phyloP scores from a whole-genome alignment of 2,888 invertebrate species.

The Dione vanillae region DNA sequence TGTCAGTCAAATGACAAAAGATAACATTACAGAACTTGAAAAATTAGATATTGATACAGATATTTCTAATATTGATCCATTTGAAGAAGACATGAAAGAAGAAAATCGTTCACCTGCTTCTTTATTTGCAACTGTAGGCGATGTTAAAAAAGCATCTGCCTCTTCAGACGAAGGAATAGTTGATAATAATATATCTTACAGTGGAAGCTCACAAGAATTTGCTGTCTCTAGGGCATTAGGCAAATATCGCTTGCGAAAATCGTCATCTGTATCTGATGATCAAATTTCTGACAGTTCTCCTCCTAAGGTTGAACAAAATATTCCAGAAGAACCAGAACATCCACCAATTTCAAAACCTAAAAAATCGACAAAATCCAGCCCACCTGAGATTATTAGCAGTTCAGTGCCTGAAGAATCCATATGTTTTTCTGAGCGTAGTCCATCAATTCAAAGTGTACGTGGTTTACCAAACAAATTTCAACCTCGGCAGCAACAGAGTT shows the following conservation, averaged over 20 bases:
- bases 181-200: slow-evolving; percentile 82
- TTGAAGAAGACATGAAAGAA: slow-evolving; percentile 86
- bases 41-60: slow-evolving; percentile 85
- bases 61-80: slow-evolving; percentile 83
- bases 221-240: slow-evolving; percentile 92
- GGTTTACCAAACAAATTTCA: slow-evolving; percentile 85
- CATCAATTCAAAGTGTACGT: slow-evolving; percentile 85
- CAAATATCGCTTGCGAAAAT: slow-evolving; percentile 90
- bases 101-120: slow-evolving; percentile 86
- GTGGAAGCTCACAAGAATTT: slow-evolving; percentile 91
- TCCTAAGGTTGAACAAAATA: slow-evolving; percentile 64
- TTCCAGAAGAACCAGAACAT: slow-evolving; percentile 58
- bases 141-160: slow-evolving; percentile 86
- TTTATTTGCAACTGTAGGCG: slow-evolving; percentile 90
- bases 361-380: slow-evolving; percentile 62
- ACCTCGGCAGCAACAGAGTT: slow-evolving; percentile 89
- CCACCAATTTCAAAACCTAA: slow-evolving; percentile 64
- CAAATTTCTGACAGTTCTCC: slow-evolving; percentile 83
- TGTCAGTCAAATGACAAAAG: slow-evolving; percentile 81
- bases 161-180: slow-evolving; percentile 85
- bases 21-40: slow-evolving; percentile 75
- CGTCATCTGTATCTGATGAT: slow-evolving; percentile 88
- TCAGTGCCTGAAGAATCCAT: slow-evolving; percentile 78
- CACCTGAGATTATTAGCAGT: slow-evolving; percentile 72
- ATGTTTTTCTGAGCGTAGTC: slow-evolving; percentile 86